These are phyloP conservation scores for Habroteleia sp. DNA, from an alignment of 2,888 invertebrate species.

Conservation along the genomic window DNA sequence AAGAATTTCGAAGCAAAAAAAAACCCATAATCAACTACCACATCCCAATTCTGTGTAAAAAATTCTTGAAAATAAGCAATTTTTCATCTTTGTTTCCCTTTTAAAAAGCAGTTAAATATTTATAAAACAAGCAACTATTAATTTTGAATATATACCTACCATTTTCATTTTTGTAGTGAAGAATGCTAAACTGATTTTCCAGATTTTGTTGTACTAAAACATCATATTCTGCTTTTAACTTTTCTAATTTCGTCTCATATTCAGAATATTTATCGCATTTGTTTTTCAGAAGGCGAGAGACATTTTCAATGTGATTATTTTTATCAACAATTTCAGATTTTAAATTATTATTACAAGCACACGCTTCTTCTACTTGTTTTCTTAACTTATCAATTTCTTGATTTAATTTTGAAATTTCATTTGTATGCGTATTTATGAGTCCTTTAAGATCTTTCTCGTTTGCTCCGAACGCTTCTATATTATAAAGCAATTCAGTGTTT, in stretches of 20 bases:
- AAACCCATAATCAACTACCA: too few species aligned
- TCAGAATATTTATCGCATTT: conserved; percentile 79
- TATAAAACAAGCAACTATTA: too few species aligned
- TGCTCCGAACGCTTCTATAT: conserved; percentile 70
- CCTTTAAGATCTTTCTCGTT: conserved; percentile 76
- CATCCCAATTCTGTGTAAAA: too few species aligned
- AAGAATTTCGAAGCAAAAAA: too few species aligned
- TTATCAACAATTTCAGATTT: conserved; percentile 79
- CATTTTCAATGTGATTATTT: conserved; percentile 76
- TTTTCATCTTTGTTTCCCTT: too few species aligned
- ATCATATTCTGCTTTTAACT: conserved; percentile 72
- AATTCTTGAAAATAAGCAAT: too few species aligned
- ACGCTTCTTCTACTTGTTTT: conserved; percentile 79
- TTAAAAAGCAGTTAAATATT: too few species aligned
- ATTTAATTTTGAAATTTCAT: conserved; percentile 77
- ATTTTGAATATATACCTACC: conserved; percentile 69
- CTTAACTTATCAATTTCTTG: conserved; percentile 79
- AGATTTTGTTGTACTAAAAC: conserved; percentile 69
- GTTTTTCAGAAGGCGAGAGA: conserved; percentile 71
- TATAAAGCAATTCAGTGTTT: conserved; percentile 70
- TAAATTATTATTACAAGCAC: conserved; percentile 77
- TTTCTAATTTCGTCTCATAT: conserved; percentile 75
- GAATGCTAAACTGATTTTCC: conserved; percentile 56
- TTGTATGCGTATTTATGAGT: conserved; percentile 72
- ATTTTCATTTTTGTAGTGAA: conserved; percentile 79